phyloP scores from a whole-genome alignment of 2,888 invertebrate species.

The Andrena fulva region DNA sequence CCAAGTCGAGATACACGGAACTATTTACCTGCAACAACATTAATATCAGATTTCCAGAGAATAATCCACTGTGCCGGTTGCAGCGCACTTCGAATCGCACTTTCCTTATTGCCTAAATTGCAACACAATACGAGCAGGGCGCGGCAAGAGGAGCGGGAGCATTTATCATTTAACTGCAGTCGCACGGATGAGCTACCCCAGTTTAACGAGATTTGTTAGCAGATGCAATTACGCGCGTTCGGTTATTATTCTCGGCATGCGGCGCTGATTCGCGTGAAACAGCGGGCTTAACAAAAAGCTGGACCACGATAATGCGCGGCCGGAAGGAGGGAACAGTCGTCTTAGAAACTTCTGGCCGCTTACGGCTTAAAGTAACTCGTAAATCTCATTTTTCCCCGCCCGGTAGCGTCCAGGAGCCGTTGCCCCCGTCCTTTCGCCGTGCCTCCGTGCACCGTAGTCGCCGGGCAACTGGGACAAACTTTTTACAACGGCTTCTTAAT shows the following conservation, averaged over 20 bases:
- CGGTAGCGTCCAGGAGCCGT: conserved; percentile 49
- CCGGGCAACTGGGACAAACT: conserved; percentile 77
- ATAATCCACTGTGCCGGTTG: not conserved
- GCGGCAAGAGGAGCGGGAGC: not conserved
- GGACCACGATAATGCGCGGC: conserved; percentile 66
- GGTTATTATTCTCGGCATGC: conserved; percentile 38
- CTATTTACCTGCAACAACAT: not conserved
- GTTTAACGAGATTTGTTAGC: conserved; percentile 27
- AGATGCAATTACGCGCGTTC: conserved; percentile 37
- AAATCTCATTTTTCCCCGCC: conserved; percentile 80
- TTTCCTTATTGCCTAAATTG: not conserved
- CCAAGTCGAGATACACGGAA: conserved; percentile 2
- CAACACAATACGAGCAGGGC: not conserved
- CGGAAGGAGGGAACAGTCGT: conserved; percentile 75
- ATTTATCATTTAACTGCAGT: conserved; percentile 11
- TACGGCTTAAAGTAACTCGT: conserved; percentile 82
- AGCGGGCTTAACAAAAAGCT: conserved; percentile 64
- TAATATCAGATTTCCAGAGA: not conserved
- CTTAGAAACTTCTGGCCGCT: conserved; percentile 80
- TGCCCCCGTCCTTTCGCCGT: not conserved
- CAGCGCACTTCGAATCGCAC: not conserved
- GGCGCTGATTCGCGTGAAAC: conserved; percentile 57
- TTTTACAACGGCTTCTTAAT: conserved; percentile 77
- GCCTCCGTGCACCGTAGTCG: conserved; percentile 27
- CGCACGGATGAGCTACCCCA: conserved; percentile 15